These are phyloP conservation scores for Phytoseiulus persimilis DNA, from an alignment of 2,888 invertebrate genomes.

Conservation along the genomic window DNA sequence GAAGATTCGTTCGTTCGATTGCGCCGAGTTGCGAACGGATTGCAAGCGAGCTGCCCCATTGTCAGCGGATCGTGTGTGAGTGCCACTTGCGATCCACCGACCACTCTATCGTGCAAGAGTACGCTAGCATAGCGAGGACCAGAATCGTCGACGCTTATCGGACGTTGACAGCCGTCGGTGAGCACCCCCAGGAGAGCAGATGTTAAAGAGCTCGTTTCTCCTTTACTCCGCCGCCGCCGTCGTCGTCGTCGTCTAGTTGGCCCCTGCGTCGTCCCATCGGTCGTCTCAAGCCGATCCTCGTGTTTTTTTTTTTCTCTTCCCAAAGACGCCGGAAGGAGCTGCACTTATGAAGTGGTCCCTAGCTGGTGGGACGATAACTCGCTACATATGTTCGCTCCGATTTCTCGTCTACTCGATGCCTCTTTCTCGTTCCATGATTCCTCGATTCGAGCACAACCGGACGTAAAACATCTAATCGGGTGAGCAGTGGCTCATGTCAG, in stretches of 20 bases:
- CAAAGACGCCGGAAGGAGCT: not conserved
- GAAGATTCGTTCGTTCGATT: not conserved
- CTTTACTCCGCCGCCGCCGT: not conserved
- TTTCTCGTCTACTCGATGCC: not conserved
- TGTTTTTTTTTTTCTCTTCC: not conserved
- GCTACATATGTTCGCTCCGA: not conserved
- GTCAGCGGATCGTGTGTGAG: not conserved
- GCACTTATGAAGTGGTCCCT: not conserved
- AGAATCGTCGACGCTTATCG: not conserved
- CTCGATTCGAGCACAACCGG: too few relatives aligned
- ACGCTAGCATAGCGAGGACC: not conserved
- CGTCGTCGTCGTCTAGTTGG: not conserved
- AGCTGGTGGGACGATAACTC: not conserved
- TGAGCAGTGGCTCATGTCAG: too few relatives aligned
- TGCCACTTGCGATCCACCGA: not conserved
- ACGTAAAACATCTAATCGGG: too few relatives aligned
- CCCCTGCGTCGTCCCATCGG: not conserved
- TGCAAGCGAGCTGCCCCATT: not conserved
- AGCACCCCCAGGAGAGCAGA: not conserved
- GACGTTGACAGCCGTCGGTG: not conserved
- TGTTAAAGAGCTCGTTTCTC: not conserved
- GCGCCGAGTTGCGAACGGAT: not conserved
- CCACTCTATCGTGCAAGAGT: not conserved
- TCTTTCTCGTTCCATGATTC: not conserved
- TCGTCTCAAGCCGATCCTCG: not conserved